phyloP scores from a whole-genome alignment of 1,140 invertebrate genomes.

The Pachyrhynchus sulphureomaculatus region DNA sequence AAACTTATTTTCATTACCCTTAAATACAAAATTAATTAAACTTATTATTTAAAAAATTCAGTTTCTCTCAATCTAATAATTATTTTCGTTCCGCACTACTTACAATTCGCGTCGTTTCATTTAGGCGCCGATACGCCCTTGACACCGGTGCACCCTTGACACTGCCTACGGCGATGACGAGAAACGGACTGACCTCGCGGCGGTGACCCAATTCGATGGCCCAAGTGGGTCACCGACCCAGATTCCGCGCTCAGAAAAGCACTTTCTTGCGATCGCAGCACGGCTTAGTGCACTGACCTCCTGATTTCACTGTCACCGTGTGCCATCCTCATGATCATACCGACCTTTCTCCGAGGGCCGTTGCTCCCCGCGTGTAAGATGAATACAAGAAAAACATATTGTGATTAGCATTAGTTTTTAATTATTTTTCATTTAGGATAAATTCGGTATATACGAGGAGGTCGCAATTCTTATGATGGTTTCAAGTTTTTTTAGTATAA shows the following conservation, averaged over 20 bases:
- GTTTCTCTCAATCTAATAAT: too few relatives aligned
- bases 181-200: not conserved
- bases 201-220: conserved; percentile 35
- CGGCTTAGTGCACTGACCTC: conserved; percentile 32
- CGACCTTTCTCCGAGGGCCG: conserved; percentile 38
- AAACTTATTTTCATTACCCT: too few relatives aligned
- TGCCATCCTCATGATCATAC: conserved; percentile 12
- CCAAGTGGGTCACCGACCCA: conserved; percentile 34
- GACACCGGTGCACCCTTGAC: not conserved
- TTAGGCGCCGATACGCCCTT: not conserved
- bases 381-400: too few relatives aligned
- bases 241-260: conserved; percentile 37
- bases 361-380: conserved; percentile 9
- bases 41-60: too few relatives aligned
- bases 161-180: not conserved
- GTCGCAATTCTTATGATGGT: too few relatives aligned
- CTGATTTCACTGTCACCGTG: conserved; percentile 36
- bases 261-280: conserved; percentile 28
- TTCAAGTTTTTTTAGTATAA: too few relatives aligned
- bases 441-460: too few relatives aligned
- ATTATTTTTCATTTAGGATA: too few relatives aligned
- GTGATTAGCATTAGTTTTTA: too few relatives aligned
- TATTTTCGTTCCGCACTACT: too few relatives aligned
- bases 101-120: too few relatives aligned
- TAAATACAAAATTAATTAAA: too few relatives aligned